Evolutionary conservation across 2,113 vertebrate genomes (phyloP), one percentile per base, ranked within the genome.

Genomic region (Pampusana beccarii): DNA sequence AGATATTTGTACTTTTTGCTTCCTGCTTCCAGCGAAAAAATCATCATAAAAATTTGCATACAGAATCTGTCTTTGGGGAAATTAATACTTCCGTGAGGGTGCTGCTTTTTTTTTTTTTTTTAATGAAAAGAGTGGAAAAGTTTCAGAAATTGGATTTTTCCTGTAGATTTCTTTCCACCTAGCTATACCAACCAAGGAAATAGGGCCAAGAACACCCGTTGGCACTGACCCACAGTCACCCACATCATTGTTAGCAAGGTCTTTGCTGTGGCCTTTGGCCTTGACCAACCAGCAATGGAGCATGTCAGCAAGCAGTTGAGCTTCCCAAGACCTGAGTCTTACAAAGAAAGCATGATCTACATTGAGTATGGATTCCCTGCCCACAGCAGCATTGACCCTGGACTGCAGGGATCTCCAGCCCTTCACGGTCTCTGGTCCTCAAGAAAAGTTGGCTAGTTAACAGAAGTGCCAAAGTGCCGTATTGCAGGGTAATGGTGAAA

Each of bases 11-110:
- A 50, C 44, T 88, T 25, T 1, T 61, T 91, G 7, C 10, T 57
- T 65, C 57, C 10, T 16, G 12, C 46, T 72, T 64, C 16, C 38
- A 51, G 14, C 53, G 19, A 85, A 64, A 64, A 90, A 64, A 8
- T 40, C 2, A 5, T 16, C 21, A 51, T 18, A 29, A 84, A 70
- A 80, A 33, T 7, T 26, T 42, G 13, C 48, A 23, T n/a, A 60
- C 5, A 48, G 15, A 40, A 58, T n/a, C 33, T 34, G 0, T 29
- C 13, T 48, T 74, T 78, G 34, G 16, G 33, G 16, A 10, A 87
- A 29, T 4, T n/a, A 0, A 0, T 57, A 2, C 16, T 1, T 24
- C 13, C 57, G 5, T 2, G 5, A 5, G 13, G 1, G 5, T 2
- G 2, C 18, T 48, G 16, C 2, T 77, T 66, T 73, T n/a, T n/a